phyloP scores from a whole-genome alignment of 2,797 vertebrate genomes.

The Acridotheres tristis region DNA sequence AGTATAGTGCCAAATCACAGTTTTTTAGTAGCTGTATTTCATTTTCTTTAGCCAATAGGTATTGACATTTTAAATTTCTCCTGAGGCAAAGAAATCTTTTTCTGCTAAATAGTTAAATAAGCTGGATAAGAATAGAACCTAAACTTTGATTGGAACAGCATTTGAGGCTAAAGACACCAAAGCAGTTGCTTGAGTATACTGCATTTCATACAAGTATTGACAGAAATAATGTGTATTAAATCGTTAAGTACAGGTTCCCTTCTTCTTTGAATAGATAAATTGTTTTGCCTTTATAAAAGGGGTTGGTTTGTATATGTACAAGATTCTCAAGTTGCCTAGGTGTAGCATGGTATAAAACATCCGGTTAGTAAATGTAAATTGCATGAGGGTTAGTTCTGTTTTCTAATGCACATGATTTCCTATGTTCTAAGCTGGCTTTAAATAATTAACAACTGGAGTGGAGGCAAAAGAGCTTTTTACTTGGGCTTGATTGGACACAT shows the following conservation, averaged over 20 bases:
- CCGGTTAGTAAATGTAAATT: neutral
- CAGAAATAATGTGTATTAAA: neutral
- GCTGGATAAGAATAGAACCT: conserved; percentile 15
- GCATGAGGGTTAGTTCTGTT: neutral
- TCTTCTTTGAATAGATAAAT: neutral
- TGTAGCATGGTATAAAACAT: neutral
- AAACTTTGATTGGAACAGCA: conserved; percentile 10
- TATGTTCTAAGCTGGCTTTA: neutral
- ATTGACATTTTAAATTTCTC: conserved; percentile 23
- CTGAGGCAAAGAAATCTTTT: neutral
- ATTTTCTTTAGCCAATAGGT: conserved; percentile 1
- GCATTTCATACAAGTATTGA: neutral
- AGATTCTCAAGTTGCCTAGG: neutral
- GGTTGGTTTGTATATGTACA: neutral
- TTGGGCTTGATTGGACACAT: neutral
- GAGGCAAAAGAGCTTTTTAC: neutral
- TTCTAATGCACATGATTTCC: neutral
- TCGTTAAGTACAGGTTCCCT: neutral
- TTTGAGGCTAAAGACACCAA: conserved; percentile 10
- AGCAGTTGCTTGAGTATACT: neutral
- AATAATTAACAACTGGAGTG: neutral
- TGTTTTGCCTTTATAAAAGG: neutral
- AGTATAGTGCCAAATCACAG: neutral
- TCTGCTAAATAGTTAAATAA: conserved; percentile 23
- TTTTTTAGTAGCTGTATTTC: conserved; percentile 20